Evolutionary conservation across 1,140 invertebrate genomes (phyloP).

Genomic region (Pachyrhynchus sulphureomaculatus): DNA sequence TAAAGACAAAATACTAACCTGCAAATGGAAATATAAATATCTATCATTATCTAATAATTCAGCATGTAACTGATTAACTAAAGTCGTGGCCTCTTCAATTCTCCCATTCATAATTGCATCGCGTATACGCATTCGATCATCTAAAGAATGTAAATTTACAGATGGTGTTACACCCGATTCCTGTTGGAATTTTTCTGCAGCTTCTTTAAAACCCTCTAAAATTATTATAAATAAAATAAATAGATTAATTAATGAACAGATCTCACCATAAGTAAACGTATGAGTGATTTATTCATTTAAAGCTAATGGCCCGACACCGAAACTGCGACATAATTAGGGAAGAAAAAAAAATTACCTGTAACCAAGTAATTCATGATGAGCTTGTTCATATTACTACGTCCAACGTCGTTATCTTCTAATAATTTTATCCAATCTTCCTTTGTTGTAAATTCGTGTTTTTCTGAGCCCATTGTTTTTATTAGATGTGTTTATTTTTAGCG

Average conservation of each 20-base stretch:
- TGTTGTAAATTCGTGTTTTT: conserved; percentile 49
- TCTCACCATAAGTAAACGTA: conserved; percentile 15
- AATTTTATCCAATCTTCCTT: conserved; percentile 69
- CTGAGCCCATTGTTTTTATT: conserved; percentile 47
- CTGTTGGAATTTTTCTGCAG: conserved; percentile 93
- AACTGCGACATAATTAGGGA: too few relatives aligned
- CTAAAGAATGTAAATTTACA: conserved; percentile 84
- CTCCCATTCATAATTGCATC: conserved; percentile 92
- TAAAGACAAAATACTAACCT: too few relatives aligned
- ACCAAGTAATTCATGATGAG: conserved; percentile 98
- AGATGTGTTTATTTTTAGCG: not conserved
- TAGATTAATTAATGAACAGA: not conserved
- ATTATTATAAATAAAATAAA: conserved; percentile 27
- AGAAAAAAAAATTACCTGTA: conserved; percentile 67
- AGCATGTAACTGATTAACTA: conserved; percentile 94
- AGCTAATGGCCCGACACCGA: too few relatives aligned
- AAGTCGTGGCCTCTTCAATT: conserved; percentile 88
- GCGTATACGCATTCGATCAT: conserved; percentile 91
- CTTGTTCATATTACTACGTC: conserved; percentile 91
- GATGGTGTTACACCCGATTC: conserved; percentile 88
- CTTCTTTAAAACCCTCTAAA: conserved; percentile 96
- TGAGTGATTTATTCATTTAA: too few relatives aligned
- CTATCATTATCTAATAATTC: conserved; percentile 93
- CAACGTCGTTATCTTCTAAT: conserved; percentile 79
- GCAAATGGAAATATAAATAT: conserved; percentile 94